Conservation (phyloP, 2,888 invertebrate genomes). For the Erebia palarica region DNA sequence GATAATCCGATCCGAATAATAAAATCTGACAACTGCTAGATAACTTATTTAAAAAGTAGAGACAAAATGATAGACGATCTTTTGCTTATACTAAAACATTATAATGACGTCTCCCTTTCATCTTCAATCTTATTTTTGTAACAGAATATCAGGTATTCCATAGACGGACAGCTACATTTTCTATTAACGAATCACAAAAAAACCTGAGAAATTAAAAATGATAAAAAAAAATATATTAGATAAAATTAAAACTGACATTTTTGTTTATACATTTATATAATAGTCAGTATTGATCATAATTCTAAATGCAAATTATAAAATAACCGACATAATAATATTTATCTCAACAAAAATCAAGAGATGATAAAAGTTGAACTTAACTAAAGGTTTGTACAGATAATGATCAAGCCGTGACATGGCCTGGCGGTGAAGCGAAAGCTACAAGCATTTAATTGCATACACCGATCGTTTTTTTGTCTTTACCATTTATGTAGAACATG, state of each 20-base stretch:
- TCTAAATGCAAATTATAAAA: neutral
- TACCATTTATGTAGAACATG: conserved; percentile 19
- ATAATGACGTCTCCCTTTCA: too few relatives aligned
- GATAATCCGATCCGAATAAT: too few relatives aligned
- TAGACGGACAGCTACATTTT: too few relatives aligned
- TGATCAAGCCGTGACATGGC: conserved; percentile 22
- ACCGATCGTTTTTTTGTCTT: conserved; percentile 15
- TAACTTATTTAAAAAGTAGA: too few relatives aligned
- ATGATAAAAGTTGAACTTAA: neutral
- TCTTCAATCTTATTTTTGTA: too few relatives aligned
- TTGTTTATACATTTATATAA: neutral
- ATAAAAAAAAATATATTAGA: too few relatives aligned
- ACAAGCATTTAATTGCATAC: conserved; percentile 11
- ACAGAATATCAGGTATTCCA: too few relatives aligned
- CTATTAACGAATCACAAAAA: too few relatives aligned
- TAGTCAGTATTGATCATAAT: neutral
- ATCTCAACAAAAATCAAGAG: neutral
- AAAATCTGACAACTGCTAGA: too few relatives aligned
- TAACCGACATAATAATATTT: neutral
- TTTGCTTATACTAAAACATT: too few relatives aligned
- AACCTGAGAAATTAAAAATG: too few relatives aligned
- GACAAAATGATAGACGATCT: too few relatives aligned
- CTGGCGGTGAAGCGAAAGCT: conserved; percentile 33
- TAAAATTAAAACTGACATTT: neutral
- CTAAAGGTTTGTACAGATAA: conserved; percentile 23